A percentile compares a stretch with the other conserved stretches of the same genome.
Conservation (phyloP, 2,888 invertebrate genomes). For the Magallana nippona region DNA sequence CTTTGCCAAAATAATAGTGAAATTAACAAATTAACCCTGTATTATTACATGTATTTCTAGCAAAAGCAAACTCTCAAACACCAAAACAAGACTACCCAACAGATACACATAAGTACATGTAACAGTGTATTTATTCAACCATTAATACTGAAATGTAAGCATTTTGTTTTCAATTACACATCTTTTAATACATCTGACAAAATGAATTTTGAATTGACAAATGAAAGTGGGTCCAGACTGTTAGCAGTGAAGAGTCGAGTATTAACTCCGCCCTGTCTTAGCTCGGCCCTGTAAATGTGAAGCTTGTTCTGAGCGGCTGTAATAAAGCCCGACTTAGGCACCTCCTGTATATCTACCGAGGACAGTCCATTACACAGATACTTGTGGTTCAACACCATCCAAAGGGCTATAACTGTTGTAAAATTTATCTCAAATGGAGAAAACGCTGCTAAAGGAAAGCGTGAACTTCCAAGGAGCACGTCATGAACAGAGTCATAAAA, state of each 20-base stretch:
- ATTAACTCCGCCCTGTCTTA: not conserved
- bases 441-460: slow-evolving; percentile 2
- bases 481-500: slow-evolving; percentile 46
- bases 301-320: slow-evolving; percentile 29
- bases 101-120: too few species aligned
- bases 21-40: too few species aligned
- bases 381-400: slow-evolving; percentile 44
- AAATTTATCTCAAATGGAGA: slow-evolving; percentile 6
- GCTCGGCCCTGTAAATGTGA: slow-evolving; percentile 31
- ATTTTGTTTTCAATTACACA: not conserved
- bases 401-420: slow-evolving; percentile 38
- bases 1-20: too few species aligned
- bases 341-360: slow-evolving; percentile 3
- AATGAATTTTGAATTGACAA: not conserved
- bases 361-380: slow-evolving; percentile 30
- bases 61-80: too few species aligned
- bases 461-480: slow-evolving; percentile 29
- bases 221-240: not conserved
- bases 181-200: not conserved
- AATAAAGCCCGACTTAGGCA: slow-evolving; percentile 25
- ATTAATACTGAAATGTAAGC: too few species aligned
- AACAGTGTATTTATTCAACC: too few species aligned
- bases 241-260: not conserved
- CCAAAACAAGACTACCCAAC: too few species aligned
- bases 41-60: too few species aligned